Percentiles rank a stretch among this genome's conserved stretches.
Evolutionary conservation across 1,140 invertebrate genomes (phyloP).

Genomic region (Hyles vespertilio): DNA sequence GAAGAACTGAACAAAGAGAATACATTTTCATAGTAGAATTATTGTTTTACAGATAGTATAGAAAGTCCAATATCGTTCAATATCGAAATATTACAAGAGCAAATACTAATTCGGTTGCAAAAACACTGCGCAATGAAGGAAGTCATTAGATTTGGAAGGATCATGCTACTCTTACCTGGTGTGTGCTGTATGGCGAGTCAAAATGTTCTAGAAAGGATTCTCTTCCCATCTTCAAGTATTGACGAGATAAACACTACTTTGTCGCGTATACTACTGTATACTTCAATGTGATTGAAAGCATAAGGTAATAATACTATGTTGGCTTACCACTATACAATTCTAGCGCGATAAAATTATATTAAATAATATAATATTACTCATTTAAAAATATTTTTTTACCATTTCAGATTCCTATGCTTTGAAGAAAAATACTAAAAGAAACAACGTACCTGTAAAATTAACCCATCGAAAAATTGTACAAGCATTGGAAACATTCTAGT

Average conservation of each 20-base stretch:
- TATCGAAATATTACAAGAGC: constrained; percentile 85
- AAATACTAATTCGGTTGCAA: constrained; percentile 84
- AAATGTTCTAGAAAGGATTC: constrained; percentile 61
- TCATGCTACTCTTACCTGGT: constrained; percentile 82
- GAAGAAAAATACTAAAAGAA: too few species aligned
- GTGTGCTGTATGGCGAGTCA: constrained; percentile 75
- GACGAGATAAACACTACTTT: constrained; percentile 41
- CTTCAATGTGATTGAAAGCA: constrained; percentile 26
- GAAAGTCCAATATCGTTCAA: constrained; percentile 79
- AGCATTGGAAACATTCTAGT: too few species aligned
- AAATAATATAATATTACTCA: too few species aligned
- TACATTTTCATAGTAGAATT: too few species aligned
- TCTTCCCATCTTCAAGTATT: constrained; percentile 36
- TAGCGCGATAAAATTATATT: too few species aligned
- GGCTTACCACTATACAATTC: not conserved
- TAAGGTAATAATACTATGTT: too few species aligned
- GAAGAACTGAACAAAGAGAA: too few species aligned
- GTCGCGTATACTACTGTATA: constrained; percentile 39
- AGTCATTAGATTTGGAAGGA: constrained; percentile 81
- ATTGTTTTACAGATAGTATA: constrained; percentile 77
- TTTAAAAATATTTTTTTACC: too few species aligned
- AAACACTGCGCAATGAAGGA: constrained; percentile 78
- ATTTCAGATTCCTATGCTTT: too few species aligned
- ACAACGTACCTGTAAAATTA: too few species aligned
- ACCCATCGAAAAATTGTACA: too few species aligned